These are phyloP conservation scores for Saccostrea glomerata DNA, from an alignment of 1,140 invertebrate genomes.

Conservation along the genomic window DNA sequence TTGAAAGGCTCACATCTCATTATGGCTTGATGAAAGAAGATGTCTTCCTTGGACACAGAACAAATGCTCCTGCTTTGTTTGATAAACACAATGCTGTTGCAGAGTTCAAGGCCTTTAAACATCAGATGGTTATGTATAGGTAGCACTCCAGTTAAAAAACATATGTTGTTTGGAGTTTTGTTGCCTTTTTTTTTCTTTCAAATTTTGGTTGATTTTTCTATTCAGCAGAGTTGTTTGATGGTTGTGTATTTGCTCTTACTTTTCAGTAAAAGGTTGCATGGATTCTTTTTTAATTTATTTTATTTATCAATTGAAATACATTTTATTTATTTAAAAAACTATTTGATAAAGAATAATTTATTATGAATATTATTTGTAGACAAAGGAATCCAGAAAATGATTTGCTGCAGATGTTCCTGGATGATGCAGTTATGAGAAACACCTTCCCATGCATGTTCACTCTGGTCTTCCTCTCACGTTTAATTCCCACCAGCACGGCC, in stretches of 20 bases:
- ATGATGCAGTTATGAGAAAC: background rate
- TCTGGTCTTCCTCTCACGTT: background rate
- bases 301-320: background rate
- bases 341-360: background rate
- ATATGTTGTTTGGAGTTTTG: constrained; percentile 3
- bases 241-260: background rate
- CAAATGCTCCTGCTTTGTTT: background rate
- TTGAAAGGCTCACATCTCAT: background rate
- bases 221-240: background rate
- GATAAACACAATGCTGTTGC: background rate
- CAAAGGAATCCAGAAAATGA: background rate
- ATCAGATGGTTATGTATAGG: constrained; percentile 22
- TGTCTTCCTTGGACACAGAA: background rate
- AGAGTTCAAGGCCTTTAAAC: constrained; percentile 16
- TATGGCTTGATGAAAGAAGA: background rate
- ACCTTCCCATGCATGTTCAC: background rate
- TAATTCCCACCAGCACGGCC: background rate
- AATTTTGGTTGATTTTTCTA: background rate
- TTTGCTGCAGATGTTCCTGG: background rate
- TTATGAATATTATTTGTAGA: background rate
- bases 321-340: background rate
- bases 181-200: background rate
- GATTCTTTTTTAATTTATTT: background rate
- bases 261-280: background rate
- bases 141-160: background rate